A percentile compares a stretch with the other conserved stretches of the same genome.
Evolutionary conservation across 2,113 vertebrate genomes (phyloP).

Genomic region (Semnopithecus entellus): DNA sequence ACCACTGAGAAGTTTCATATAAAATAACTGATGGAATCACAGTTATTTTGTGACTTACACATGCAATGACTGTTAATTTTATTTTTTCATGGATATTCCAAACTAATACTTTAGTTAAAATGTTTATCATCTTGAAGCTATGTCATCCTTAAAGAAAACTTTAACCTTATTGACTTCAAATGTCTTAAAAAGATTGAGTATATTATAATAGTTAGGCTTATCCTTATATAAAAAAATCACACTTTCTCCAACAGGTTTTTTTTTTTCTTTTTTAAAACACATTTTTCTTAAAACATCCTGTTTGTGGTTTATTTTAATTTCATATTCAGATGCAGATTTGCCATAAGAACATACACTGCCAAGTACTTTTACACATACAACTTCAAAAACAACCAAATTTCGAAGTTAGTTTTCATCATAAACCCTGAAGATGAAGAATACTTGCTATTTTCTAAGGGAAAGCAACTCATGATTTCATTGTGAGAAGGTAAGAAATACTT

Average conservation of each 20-base stretch:
- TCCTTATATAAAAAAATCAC: background rate
- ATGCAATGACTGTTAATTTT: background rate
- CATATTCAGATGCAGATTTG: background rate
- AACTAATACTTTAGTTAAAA: background rate
- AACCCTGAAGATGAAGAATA: background rate
- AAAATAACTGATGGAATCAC: background rate
- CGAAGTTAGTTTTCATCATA: background rate
- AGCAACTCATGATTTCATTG: background rate
- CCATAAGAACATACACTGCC: background rate
- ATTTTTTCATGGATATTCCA: background rate
- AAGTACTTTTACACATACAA: background rate
- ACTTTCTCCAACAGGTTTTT: background rate
- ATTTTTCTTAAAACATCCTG: conserved; percentile 29
- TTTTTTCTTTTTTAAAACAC: background rate
- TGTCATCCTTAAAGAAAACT: background rate
- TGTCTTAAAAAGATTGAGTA: background rate
- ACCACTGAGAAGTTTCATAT: background rate
- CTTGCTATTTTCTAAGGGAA: background rate
- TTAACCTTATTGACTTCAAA: conserved; percentile 11
- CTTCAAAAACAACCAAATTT: background rate
- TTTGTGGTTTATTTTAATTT: conserved; percentile 39
- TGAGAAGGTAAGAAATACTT: background rate
- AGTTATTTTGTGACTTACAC: conserved; percentile 8
- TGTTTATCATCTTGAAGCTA: background rate
- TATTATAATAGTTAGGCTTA: background rate